Evolutionary conservation across 2,113 vertebrate genomes (phyloP).

Genomic region (Argyrosomus japonicus): DNA sequence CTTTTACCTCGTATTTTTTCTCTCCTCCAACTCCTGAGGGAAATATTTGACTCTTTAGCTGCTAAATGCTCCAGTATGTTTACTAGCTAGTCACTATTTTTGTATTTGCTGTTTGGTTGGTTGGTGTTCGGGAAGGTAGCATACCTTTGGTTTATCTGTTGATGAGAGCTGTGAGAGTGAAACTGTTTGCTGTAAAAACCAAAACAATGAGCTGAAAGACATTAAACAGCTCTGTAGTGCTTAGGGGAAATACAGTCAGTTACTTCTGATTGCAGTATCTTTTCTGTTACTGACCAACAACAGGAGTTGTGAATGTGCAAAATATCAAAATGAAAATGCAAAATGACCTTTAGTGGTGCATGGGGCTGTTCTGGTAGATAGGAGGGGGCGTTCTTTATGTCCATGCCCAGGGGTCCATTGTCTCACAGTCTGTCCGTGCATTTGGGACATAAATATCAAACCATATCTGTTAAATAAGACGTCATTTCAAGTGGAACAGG

Average conservation of each 20-base stretch:
- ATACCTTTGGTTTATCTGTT: no score
- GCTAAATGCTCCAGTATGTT: neutral
- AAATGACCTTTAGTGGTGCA: no score
- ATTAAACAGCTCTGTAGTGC: neutral
- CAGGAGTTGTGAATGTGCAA: no score
- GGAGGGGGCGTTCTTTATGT: neutral
- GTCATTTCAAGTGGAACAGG: slow-evolving; percentile 21
- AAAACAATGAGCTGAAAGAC: neutral
- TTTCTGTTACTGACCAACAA: neutral
- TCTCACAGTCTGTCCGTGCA: neutral
- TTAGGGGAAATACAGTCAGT: neutral
- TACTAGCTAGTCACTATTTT: neutral
- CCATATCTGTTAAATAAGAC: slow-evolving; percentile 30
- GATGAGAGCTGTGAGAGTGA: no score
- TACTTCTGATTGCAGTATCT: neutral
- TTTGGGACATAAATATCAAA: neutral
- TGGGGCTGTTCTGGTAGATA: neutral
- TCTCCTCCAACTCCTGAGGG: no score
- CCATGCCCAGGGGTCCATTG: neutral
- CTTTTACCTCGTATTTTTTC: no score
- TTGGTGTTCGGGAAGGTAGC: no score
- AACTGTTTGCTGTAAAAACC: no score
- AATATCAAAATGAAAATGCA: no score
- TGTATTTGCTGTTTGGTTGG: neutral
- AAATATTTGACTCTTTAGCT: neutral